A percentile compares a stretch with the other conserved stretches of the same genome.
Conservation (phyloP, 2,888 invertebrate species). For the Perdita meconis region DNA sequence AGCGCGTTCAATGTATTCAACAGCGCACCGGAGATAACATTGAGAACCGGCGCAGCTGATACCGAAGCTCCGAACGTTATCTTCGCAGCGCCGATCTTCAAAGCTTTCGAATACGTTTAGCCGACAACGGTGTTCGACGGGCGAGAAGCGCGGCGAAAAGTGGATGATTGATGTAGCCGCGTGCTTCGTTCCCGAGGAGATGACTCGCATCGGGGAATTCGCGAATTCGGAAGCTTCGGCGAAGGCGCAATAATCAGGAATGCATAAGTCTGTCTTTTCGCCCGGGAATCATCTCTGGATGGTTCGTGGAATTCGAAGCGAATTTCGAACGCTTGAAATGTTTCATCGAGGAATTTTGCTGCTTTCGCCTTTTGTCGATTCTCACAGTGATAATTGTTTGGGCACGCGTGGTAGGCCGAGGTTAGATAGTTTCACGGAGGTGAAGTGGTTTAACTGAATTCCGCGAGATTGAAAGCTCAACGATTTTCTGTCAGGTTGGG, state of each 20-base stretch:
- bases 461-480: too few relatives aligned
- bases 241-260: constrained; percentile 1
- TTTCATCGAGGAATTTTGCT: background rate
- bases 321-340: background rate
- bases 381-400: too few relatives aligned
- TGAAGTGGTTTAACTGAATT: too few relatives aligned
- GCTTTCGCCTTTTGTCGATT: too few relatives aligned
- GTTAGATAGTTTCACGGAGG: too few relatives aligned
- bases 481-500: too few relatives aligned
- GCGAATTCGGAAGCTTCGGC: constrained; percentile 37
- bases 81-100: constrained; percentile 16
- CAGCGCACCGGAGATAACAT: constrained; percentile 39
- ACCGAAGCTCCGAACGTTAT: constrained; percentile 33
- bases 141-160: constrained; percentile 42
- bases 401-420: too few relatives aligned
- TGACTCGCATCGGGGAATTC: constrained; percentile 28
- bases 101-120: constrained; percentile 38
- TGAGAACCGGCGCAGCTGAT: constrained; percentile 42
- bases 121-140: constrained; percentile 4
- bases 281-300: background rate
- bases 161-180: constrained; percentile 49
- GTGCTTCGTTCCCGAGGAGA: constrained; percentile 24
- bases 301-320: background rate
- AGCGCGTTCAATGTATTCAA: constrained; percentile 2
- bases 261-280: background rate